A percentile compares a stretch with the other conserved stretches of the same genome.
These are phyloP conservation scores for Otolemur crassicaudatus DNA, from an alignment of 2,797 vertebrate species.

Conservation along the genomic window DNA sequence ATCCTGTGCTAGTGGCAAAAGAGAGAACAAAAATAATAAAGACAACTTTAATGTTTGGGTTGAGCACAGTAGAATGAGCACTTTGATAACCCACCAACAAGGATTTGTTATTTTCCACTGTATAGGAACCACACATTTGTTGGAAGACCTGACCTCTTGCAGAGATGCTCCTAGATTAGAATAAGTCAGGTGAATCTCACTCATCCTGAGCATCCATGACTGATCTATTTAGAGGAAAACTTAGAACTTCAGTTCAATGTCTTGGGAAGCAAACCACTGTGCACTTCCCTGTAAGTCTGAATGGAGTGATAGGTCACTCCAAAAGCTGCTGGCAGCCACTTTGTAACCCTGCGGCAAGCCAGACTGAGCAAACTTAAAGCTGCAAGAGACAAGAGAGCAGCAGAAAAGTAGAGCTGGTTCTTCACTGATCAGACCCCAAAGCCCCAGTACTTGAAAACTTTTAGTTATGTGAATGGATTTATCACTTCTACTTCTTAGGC, in stretches of 20 bases:
- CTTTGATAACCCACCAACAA: not conserved
- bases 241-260: not conserved
- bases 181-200: not conserved
- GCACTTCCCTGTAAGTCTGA: not conserved
- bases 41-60: not conserved
- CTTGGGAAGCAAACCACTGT: not conserved
- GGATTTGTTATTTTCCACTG: not conserved
- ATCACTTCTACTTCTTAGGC: not conserved
- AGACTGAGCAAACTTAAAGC: conserved; percentile 23
- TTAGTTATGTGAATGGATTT: not conserved
- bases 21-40: not conserved
- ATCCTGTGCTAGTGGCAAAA: not conserved
- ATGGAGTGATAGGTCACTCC: not conserved
- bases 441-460: not conserved
- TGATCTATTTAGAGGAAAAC: not conserved
- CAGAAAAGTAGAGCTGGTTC: not conserved
- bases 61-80: not conserved
- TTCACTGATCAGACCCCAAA: not conserved
- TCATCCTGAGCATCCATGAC: not conserved
- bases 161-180: not conserved
- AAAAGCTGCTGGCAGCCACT: conserved; percentile 1
- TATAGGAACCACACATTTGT: not conserved
- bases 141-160: not conserved
- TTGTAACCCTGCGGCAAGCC: not conserved
- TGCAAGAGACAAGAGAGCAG: not conserved